Conservation (phyloP, 2,797 vertebrate species). For the Clarias laeviceps region DNA sequence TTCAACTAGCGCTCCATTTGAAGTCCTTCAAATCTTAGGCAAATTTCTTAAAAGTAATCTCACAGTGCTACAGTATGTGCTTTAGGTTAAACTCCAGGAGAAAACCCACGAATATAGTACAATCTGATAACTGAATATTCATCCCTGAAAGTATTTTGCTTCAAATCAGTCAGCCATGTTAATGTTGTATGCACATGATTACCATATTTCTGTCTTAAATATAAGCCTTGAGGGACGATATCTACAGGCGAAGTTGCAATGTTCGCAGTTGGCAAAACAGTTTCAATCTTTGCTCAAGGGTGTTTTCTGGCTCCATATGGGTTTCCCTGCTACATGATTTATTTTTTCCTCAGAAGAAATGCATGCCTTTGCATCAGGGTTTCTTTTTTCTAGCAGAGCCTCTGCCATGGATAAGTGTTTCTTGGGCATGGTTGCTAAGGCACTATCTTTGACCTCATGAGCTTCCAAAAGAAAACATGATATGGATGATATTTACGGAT, state of each 20-base stretch:
- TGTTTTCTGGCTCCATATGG: constrained; percentile 65
- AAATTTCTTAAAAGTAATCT: background rate
- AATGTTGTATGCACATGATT: constrained; percentile 11
- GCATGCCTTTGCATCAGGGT: constrained; percentile 38
- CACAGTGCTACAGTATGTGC: background rate
- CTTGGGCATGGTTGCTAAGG: constrained; percentile 66
- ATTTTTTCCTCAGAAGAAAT: constrained; percentile 56
- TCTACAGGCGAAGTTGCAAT: constrained; percentile 18
- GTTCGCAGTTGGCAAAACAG: constrained; percentile 31
- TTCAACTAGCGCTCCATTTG: background rate
- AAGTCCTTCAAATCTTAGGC: background rate
- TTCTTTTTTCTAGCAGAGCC: constrained; percentile 61
- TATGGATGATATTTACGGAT: background rate
- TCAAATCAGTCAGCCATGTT: background rate
- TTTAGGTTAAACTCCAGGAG: background rate
- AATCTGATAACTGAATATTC: background rate
- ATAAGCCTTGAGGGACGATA: constrained; percentile 33
- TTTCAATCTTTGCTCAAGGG: constrained; percentile 42
- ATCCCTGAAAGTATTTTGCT: background rate
- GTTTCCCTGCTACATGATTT: constrained; percentile 70
- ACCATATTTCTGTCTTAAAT: constrained; percentile 17
- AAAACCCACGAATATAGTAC: background rate
- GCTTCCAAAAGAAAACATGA: constrained; percentile 25
- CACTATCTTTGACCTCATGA: constrained; percentile 37
- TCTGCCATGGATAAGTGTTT: constrained; percentile 62